Base-by-base conservation (phyloP, 2,888 invertebrate genomes). In the Trissoscelio sp. region DNA sequence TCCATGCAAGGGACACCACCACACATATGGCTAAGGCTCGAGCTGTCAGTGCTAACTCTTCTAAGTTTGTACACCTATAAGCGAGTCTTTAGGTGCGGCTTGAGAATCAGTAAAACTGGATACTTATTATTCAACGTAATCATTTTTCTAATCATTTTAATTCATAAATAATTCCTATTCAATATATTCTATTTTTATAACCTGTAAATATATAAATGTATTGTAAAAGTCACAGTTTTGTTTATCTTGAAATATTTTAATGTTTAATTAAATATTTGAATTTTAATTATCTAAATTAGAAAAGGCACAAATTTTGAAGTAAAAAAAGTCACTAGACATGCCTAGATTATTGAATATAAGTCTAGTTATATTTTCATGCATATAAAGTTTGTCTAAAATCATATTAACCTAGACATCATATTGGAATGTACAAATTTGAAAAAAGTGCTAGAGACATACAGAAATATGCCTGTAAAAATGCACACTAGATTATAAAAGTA, bases 1-100 rank as follows among this genome's bases (percentile, higher is more conserved):
- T 85, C 86, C 83, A 84, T 86, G 86, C 85, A 85, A 81, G 83
- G 85, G 86, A 89, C 89, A 87, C 88, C 88, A 88, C 87, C 87
- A 88, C 88, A 88, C 73, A 86, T 86, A 86, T 86, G 87, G 87
- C 84, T 83, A 84, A 83, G 84, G 83, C 79, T 84, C 81, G 82
- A 84, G 74, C 58, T 83, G 82, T 78, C 69, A 81, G 69, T 83
- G 83, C 83, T 66, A 82, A 34, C 46, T 79, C 79, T 74, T 83
- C 83, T 82, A 86, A 67, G 62, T 42, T 79, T 79, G 37, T 64
- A 83, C 81, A 74, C 77, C 70, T 79, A 82, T 64, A 75, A 80
- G 77, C 79, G 64, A 83, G 72, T 79, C 58, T 74, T 77, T 57
- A 74, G 57, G 67, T 64, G 62, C 69, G 79, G 70, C 67, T 78